phyloP scores from a whole-genome alignment of 1,140 invertebrate genomes.

The Zaprionus ghesquierei region DNA sequence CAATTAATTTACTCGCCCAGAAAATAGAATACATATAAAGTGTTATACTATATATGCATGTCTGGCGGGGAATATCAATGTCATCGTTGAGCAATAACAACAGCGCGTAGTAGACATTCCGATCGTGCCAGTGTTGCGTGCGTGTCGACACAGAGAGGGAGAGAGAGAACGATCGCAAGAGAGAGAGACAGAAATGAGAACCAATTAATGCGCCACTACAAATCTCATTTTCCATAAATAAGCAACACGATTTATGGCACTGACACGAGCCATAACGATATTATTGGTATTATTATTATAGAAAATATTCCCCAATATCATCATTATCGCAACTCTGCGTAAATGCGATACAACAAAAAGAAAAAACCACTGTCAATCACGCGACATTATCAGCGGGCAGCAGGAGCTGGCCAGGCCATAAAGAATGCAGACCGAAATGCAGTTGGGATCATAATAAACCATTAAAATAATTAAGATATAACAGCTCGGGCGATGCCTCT shows the following conservation, averaged over 20 bases:
- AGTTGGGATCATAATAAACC: constrained; percentile 70
- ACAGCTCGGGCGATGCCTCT: constrained; percentile 24
- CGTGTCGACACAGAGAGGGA: constrained; percentile 22
- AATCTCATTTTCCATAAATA: constrained; percentile 74
- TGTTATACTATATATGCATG: not conserved
- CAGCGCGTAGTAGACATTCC: constrained; percentile 42
- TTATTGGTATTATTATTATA: constrained; percentile 57
- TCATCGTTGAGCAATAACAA: constrained; percentile 55
- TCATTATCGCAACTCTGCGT: constrained; percentile 33
- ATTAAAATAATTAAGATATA: constrained; percentile 79
- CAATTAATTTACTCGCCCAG: constrained; percentile 37
- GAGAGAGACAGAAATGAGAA: not conserved
- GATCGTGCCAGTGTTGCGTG: constrained; percentile 48
- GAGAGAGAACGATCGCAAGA: not conserved
- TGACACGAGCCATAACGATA: constrained; percentile 33
- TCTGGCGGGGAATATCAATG: constrained; percentile 53
- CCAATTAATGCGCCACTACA: constrained; percentile 66
- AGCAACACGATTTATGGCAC: constrained; percentile 57
- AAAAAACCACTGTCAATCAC: constrained; percentile 68
- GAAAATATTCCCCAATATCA: constrained; percentile 63
- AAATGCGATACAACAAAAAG: not conserved
- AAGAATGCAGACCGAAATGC: constrained; percentile 38
- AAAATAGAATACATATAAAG: not conserved
- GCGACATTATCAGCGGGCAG: constrained; percentile 47
- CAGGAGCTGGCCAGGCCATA: constrained; percentile 11